A percentile compares a stretch with the other conserved stretches of the same genome.
Evolutionary conservation across 2,888 invertebrate species (phyloP).

Genomic region (Parthenolecanium corni): DNA sequence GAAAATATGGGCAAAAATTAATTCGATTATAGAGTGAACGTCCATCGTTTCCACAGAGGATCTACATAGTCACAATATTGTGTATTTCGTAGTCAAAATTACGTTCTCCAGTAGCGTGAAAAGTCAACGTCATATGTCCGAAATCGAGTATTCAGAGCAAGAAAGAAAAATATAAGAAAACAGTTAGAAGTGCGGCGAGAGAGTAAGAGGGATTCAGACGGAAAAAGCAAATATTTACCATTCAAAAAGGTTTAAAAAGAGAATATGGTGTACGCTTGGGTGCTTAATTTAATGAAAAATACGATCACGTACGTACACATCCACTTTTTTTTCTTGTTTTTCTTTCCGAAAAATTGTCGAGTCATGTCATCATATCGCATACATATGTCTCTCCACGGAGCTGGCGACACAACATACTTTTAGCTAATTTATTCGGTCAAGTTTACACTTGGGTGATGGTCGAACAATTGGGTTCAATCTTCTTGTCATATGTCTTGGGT

Average conservation of each 20-base stretch:
- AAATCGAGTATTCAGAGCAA: not conserved
- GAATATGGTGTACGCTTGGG: slow-evolving; percentile 18
- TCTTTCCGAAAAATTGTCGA: not conserved
- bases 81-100: no score
- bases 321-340: no score
- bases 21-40: no score
- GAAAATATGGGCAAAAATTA: no score
- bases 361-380: not conserved
- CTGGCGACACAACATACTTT: not conserved
- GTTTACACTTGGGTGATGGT: not conserved
- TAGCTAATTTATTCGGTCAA: not conserved
- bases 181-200: not conserved
- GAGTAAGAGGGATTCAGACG: not conserved
- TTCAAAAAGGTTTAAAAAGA: slow-evolving; percentile 1
- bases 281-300: slow-evolving; percentile 21
- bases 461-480: no score
- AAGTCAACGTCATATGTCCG: not conserved
- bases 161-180: no score
- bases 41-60: no score
- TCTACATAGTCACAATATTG: no score
- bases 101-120: no score
- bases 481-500: no score
- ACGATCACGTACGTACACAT: not conserved
- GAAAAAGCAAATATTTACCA: not conserved
- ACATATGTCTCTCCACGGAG: not conserved